A percentile compares a stretch with the other conserved stretches of the same genome.
Evolutionary conservation across 64 coral and sea anemone species (phyloP).

Genomic region (Actinia tenebrosa): DNA sequence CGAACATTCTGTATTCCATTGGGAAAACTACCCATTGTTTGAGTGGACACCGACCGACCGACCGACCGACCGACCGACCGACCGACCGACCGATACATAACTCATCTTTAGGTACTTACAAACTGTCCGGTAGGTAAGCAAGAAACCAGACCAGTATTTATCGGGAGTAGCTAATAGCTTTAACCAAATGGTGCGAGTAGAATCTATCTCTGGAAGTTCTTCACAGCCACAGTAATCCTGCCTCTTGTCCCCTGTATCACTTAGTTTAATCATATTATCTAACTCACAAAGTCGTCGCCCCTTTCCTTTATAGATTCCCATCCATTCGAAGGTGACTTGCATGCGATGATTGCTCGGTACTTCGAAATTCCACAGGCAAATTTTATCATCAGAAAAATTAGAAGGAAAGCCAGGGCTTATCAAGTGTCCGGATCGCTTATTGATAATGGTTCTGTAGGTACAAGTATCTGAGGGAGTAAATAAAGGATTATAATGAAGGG

Average conservation of each 20-base stretch:
- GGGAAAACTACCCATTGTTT: too few relatives aligned
- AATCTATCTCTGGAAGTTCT: not conserved
- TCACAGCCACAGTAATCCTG: not conserved
- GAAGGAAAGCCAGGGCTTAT: constrained; percentile 3
- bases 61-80: too few relatives aligned
- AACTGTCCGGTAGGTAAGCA: not conserved
- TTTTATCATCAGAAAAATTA: not conserved
- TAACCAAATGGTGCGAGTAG: not conserved
- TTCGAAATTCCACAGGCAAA: not conserved
- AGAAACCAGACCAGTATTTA: not conserved
- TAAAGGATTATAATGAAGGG: too few relatives aligned
- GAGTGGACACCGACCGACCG: too few relatives aligned
- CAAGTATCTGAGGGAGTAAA: not conserved
- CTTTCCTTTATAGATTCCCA: not conserved
- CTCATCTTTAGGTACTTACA: not conserved
- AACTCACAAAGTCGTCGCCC: not conserved
- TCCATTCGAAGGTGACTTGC: not conserved
- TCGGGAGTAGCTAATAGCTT: not conserved
- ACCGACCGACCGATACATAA: too few relatives aligned
- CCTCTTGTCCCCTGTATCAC: not conserved
- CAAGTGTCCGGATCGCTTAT: not conserved
- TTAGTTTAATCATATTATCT: not conserved
- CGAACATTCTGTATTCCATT: too few relatives aligned
- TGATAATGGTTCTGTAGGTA: not conserved
- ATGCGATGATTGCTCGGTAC: not conserved